Evolutionary conservation across 2,113 vertebrate genomes (phyloP), one percentile per base, ranked within the genome.

Genomic region (Apodemus sylvaticus): DNA sequence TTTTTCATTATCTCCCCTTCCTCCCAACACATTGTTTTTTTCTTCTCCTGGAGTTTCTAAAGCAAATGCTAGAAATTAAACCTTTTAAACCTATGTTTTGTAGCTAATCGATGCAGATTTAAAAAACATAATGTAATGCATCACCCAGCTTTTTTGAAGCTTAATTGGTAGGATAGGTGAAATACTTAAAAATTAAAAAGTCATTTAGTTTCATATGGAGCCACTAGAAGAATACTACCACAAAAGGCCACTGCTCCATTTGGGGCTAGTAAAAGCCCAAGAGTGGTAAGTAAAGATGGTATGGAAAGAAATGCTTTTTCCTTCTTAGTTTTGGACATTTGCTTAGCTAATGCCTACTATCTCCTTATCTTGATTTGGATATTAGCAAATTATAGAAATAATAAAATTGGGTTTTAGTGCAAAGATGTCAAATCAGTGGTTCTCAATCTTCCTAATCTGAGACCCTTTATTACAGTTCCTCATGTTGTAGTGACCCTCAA

Each of bases 31-130:
- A 26, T 77, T 88, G 64, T 70, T 60, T 73, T 48, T 42, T 51
- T 8, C 13, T 39, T 2, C 11, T 53, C 53, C 53, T 88, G 31
- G 66, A 89, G 13, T 95, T 95, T 96, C 94, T 53, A 94, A 87
- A 92, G 83, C 39, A 86, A 93, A 51, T 89, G 66, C 36, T 34
- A 94, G 68, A 86, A 13, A 60, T 89, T 22, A 93, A 79, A 64
- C 74, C 62, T 88, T 89, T 95, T 93, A 45, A 90, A 90, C n/a
- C 60, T 91, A 34, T 53, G n/a, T 79, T 81, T 94, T 95, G 8
- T 11, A 5, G 74, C 53, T 95, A 83, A 86, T 6, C 96, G 66
- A 60, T 91, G 36, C 68, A 1, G 11, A 83, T 24, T 90, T 96
- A 7, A 3, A n/a, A 85, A 71, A 83, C 19, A 64, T 11, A 66